Evolutionary conservation across 1,140 invertebrate species (phyloP).

Genomic region (Amyelois transitella): DNA sequence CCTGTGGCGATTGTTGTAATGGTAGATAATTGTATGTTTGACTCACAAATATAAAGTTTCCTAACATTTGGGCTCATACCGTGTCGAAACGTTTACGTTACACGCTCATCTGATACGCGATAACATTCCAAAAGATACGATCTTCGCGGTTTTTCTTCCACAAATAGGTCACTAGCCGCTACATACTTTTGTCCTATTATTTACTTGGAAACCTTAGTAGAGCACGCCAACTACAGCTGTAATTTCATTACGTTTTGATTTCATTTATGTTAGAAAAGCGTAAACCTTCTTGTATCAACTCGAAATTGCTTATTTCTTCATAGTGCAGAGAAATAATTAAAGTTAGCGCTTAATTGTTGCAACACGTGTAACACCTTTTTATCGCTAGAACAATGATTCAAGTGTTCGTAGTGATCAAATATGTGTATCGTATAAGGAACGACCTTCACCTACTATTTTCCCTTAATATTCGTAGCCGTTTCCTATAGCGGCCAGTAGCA

Average conservation of each 20-base stretch:
- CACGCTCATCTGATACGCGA: conserved; percentile 25
- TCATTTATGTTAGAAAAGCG: neutral
- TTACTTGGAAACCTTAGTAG: conserved; percentile 1
- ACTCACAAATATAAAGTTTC: conserved; percentile 27
- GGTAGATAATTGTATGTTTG: conserved; percentile 21
- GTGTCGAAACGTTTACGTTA: conserved; percentile 26
- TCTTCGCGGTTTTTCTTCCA: conserved; percentile 4
- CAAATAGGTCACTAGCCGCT: neutral
- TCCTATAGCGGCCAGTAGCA: neutral
- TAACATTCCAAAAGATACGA: conserved; percentile 20
- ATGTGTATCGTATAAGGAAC: neutral
- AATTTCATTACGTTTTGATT: neutral
- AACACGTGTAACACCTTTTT: neutral
- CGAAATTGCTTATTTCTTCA: neutral
- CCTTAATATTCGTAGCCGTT: conserved; percentile 12
- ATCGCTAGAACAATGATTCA: neutral
- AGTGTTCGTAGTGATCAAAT: neutral
- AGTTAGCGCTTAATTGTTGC: conserved; percentile 1
- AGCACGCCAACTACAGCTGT: neutral
- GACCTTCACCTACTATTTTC: conserved; percentile 25
- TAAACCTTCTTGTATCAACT: neutral
- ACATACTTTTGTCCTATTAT: neutral
- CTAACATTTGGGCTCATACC: conserved; percentile 13
- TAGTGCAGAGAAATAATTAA: neutral
- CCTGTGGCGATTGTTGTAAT: neutral